Conservation (phyloP, 2,797 vertebrate species). For the Rhinophrynus dorsalis region DNA sequence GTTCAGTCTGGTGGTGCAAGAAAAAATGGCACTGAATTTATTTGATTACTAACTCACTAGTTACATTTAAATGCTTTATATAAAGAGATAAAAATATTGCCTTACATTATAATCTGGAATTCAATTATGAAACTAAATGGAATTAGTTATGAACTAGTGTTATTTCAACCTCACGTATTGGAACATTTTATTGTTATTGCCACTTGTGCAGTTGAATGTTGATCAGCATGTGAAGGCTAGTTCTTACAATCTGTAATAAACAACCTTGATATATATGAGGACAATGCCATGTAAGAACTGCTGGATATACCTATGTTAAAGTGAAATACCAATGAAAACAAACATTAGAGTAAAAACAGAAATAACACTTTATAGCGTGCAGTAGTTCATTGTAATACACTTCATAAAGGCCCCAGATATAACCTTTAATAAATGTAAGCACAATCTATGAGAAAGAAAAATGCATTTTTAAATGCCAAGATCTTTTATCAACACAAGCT, state of each 20-base stretch:
- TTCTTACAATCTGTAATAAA: neutral
- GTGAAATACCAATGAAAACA: neutral
- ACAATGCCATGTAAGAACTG: slow-evolving; percentile 6
- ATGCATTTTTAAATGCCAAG: too few relatives aligned
- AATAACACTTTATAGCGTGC: neutral
- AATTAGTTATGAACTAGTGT: neutral
- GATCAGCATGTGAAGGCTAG: neutral
- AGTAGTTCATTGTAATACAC: neutral
- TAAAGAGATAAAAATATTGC: too few relatives aligned
- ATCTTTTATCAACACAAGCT: too few relatives aligned
- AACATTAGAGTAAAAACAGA: neutral
- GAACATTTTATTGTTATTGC: neutral
- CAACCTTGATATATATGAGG: slow-evolving; percentile 5
- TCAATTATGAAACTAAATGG: neutral
- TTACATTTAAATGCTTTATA: too few relatives aligned
- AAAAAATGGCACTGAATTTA: too few relatives aligned
- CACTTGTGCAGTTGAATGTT: neutral
- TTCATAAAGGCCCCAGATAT: too few relatives aligned
- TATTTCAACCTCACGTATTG: neutral
- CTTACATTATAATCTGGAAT: neutral
- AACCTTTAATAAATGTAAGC: too few relatives aligned
- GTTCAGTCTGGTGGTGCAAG: too few relatives aligned
- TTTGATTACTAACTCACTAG: too few relatives aligned
- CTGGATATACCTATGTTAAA: neutral
- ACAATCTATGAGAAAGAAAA: too few relatives aligned